Evolutionary conservation across 1,140 invertebrate species (phyloP).

Genomic region (Copidosoma floridanum): DNA sequence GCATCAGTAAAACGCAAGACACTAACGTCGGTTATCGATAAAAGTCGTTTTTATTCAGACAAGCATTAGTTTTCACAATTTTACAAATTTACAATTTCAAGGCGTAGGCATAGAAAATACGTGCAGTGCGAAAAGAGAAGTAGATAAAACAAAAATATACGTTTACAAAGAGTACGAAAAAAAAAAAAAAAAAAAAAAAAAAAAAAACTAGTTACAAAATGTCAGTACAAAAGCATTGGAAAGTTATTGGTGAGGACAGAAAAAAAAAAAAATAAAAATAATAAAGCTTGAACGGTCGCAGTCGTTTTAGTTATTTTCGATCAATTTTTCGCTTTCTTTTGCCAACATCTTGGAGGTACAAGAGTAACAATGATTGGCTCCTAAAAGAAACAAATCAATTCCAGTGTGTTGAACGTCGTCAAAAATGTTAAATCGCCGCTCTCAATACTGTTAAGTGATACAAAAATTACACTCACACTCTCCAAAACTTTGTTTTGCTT

Average conservation of each 20-base stretch:
- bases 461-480: too few relatives aligned
- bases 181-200: background rate
- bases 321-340: slow-evolving; percentile 46
- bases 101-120: background rate
- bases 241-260: too few relatives aligned
- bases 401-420: too few relatives aligned
- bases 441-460: too few relatives aligned
- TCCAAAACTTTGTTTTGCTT: too few relatives aligned
- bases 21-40: slow-evolving; percentile 25
- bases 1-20: slow-evolving; percentile 46
- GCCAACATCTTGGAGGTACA: slow-evolving; percentile 46
- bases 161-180: slow-evolving; percentile 4
- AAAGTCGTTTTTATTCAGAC: slow-evolving; percentile 39
- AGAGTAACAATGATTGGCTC: slow-evolving; percentile 47
- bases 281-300: background rate
- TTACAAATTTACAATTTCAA: slow-evolving; percentile 25
- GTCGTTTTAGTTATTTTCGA: slow-evolving; percentile 3
- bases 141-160: slow-evolving; percentile 10
- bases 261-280: too few relatives aligned
- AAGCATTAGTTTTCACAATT: background rate
- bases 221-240: background rate
- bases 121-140: background rate
- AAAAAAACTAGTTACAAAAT: background rate
- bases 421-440: too few relatives aligned
- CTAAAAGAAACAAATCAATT: slow-evolving; percentile 42